Evolutionary conservation across 1,140 invertebrate species (phyloP).

Genomic region (Drosophila tropicalis): DNA sequence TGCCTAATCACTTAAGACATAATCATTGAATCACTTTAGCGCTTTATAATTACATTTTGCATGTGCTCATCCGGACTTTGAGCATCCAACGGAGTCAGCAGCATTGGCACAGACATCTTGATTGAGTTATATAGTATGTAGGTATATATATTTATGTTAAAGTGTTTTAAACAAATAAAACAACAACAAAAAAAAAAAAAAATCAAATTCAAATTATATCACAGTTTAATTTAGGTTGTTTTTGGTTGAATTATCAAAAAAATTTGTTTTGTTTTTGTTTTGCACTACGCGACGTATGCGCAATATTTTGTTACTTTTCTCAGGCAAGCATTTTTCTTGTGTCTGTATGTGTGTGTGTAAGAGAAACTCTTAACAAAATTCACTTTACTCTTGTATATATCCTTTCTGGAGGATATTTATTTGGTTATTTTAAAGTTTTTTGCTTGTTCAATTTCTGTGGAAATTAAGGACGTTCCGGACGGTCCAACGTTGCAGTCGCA

Average conservation of each 20-base stretch:
- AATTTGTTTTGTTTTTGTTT: constrained; percentile 21
- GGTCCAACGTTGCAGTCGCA: constrained; percentile 73
- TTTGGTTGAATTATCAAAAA: constrained; percentile 9
- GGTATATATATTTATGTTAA: too few species aligned
- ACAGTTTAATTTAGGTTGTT: constrained; percentile 50
- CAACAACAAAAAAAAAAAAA: too few species aligned
- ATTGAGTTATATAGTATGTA: neutral
- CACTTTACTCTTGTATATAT: constrained; percentile 33
- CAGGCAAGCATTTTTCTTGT: constrained; percentile 63
- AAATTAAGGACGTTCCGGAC: constrained; percentile 54
- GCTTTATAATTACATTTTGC: constrained; percentile 68
- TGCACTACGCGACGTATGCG: constrained; percentile 69
- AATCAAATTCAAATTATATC: constrained; percentile 57
- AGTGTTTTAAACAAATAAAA: too few species aligned
- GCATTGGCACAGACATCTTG: constrained; percentile 68
- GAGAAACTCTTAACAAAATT: neutral
- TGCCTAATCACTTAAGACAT: neutral
- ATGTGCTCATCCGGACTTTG: constrained; percentile 65
- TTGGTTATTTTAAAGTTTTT: neutral
- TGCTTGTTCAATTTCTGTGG: neutral
- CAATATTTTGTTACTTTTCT: constrained; percentile 39
- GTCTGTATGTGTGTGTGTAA: constrained; percentile 23
- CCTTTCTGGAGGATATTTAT: constrained; percentile 30
- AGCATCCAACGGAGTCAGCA: constrained; percentile 62
- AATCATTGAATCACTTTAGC: neutral